Evolutionary conservation across 2,113 vertebrate species (phyloP).

Genomic region (Misgurnus mizolepis): DNA sequence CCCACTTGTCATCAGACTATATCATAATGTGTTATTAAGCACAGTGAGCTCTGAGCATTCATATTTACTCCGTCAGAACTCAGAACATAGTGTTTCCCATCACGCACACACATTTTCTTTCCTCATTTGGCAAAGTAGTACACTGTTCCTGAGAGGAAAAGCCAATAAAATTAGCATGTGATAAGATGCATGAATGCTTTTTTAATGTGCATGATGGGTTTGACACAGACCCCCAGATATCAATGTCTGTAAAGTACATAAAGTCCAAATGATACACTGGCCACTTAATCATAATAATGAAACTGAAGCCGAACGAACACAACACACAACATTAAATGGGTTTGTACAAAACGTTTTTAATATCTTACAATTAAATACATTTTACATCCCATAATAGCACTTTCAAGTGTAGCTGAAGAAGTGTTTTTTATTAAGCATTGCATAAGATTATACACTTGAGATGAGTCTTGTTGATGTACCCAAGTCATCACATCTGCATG

Average conservation of each 20-base stretch:
- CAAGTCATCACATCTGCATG: constrained; percentile 7
- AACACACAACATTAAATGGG: neutral
- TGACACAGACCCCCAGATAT: neutral
- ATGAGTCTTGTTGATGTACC: neutral
- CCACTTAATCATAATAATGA: neutral
- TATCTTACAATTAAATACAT: neutral
- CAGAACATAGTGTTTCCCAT: constrained; percentile 2
- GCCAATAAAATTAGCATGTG: neutral
- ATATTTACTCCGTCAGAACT: neutral
- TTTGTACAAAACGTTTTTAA: neutral
- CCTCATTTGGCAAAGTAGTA: neutral
- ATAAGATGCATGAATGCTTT: neutral
- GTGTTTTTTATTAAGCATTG: neutral
- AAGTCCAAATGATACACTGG: neutral
- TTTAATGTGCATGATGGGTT: neutral
- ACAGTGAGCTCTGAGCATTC: constrained; percentile 1
- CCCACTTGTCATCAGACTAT: constrained; percentile 20
- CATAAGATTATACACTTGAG: neutral
- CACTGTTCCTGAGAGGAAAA: neutral
- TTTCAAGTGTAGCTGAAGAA: neutral
- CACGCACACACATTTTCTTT: neutral
- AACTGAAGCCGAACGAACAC: neutral
- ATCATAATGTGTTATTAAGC: constrained; percentile 24
- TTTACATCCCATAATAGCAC: neutral
- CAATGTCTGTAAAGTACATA: too few relatives aligned